Base-by-base conservation (phyloP, 2,888 invertebrate species). In the Baccha elongata region DNA sequence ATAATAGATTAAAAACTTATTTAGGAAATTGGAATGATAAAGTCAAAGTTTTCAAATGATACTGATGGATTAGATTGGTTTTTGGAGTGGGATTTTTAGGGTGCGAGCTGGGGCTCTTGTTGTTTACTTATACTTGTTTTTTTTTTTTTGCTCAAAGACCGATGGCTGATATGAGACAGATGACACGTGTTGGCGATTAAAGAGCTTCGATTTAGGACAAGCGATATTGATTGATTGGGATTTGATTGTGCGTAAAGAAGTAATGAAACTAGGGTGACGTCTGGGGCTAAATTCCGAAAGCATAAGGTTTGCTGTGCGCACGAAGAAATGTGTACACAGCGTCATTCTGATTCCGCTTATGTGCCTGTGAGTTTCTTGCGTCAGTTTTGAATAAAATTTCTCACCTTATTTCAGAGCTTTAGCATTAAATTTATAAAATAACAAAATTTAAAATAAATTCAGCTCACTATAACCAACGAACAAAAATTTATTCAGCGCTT, bases 1-100 rank as follows among this genome's bases (percentile, higher is more conserved):
- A 81, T 75, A 75, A 81, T 72, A 69, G 71, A 81, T 81, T 76
- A 76, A 81, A 81, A n/a, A n/a, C n/a, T n/a, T 81, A 81, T 76
- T 81, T 76, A 76, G 72, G 76, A 48, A 65, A 76, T 81, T 76
- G 76, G 71, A 72, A 67, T 76, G 71, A 60, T 67, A 73, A 76
- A 81, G 81, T 81, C 76, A 67, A 71, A 81, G 60, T 55, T 68
- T 48, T 8, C 50, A n/a, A 32, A 37, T 50, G 58, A 69, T 58
- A 42, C 68, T 80, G 79, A 80, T 75, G 80, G 68, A 80, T 74
- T 35, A 62, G 62, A 50, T 48, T 21, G 29, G 4, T 35, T 23
- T 48, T 21, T 8, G 11, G 17, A 0, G 3, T 10, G 4, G 50
- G n/a, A n/a, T n/a, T n/a, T n/a, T n/a, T n/a, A 4, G 4, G 23